Base-by-base conservation (phyloP, 2,888 invertebrate genomes). In the Drosophila neotestacea region DNA sequence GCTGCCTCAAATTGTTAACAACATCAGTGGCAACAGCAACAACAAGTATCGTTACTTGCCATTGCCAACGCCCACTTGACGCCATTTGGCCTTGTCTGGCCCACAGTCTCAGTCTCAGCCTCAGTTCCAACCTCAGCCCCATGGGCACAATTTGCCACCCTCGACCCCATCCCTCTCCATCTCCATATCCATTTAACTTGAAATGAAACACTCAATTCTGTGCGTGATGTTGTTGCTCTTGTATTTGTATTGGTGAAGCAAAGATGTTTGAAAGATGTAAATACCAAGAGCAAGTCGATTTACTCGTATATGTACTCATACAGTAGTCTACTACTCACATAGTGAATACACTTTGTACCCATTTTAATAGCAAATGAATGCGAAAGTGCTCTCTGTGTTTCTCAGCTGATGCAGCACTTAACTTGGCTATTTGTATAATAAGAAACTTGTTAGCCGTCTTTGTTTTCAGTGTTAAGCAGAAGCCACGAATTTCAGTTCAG, bases 1-100 rank as follows among this genome's bases (percentile, higher is more conserved):
- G 70, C 50, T 66, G 61, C 44, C 65, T 42, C 59, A 70, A 59
- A 88, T 85, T 77, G 88, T 83, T 85, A 87, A 82, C 83, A 82
- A 67, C 79, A 73, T 66, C 67, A 52, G 42, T 30, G 51, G 36
- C 68, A 68, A 58, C 36, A 44, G n/a, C 44, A 16, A 16, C 41
- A 56, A 44, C 28, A 48, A 27, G 44, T 50, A 47, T 71, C 59
- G 67, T 77, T 60, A 30, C 36, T 44, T 60, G 42, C 22, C 52
- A 36, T 66, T 66, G 65, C 52, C 55, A 73, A 79, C 86, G 78
- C 87, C 85, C 81, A 59, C 68, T 65, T 55, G 61, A 71, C 74
- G 71, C 73, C 71, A 65, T 67, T 70, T 72, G 83, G 64, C 85
- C 86, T 82, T 82, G 83, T 32, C 54, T 58, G 48, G 27, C 56